phyloP scores from a whole-genome alignment of 2,888 invertebrate species.

The Nomada ruficornis region DNA sequence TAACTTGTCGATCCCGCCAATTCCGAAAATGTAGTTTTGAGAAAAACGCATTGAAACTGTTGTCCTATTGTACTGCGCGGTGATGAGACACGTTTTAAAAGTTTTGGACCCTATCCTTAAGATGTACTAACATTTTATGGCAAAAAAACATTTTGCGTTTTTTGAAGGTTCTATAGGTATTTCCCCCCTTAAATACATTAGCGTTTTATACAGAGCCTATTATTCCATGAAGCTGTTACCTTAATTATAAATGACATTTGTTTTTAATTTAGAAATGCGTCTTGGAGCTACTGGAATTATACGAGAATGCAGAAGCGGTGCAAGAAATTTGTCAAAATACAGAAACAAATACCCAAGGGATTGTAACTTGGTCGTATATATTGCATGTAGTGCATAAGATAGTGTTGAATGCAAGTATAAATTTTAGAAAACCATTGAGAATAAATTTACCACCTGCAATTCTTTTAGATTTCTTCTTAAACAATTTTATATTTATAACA shows the following conservation, averaged over 20 bases:
- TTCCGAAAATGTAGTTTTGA: no score
- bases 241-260: not conserved
- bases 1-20: no score
- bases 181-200: not conserved
- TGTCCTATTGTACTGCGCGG: no score
- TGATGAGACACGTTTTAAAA: no score
- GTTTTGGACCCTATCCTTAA: no score
- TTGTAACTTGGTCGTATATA: conserved; percentile 69
- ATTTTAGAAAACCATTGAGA: conserved; percentile 5
- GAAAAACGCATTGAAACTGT: no score
- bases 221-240: not conserved
- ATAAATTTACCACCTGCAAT: not conserved
- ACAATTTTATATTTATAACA: conserved; percentile 31
- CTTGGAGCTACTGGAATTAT: conserved; percentile 67
- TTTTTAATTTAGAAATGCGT: conserved; percentile 71
- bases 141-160: no score
- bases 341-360: conserved; percentile 31
- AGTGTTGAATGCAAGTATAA: conserved; percentile 68
- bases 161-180: no score
- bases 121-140: no score
- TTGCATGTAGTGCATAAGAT: conserved; percentile 69
- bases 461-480: not conserved
- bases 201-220: not conserved
- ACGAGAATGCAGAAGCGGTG: conserved; percentile 65
- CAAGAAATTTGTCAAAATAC: conserved; percentile 71